phyloP scores from a whole-genome alignment of 2,113 vertebrate species.

The Sclerurus mexicanus region DNA sequence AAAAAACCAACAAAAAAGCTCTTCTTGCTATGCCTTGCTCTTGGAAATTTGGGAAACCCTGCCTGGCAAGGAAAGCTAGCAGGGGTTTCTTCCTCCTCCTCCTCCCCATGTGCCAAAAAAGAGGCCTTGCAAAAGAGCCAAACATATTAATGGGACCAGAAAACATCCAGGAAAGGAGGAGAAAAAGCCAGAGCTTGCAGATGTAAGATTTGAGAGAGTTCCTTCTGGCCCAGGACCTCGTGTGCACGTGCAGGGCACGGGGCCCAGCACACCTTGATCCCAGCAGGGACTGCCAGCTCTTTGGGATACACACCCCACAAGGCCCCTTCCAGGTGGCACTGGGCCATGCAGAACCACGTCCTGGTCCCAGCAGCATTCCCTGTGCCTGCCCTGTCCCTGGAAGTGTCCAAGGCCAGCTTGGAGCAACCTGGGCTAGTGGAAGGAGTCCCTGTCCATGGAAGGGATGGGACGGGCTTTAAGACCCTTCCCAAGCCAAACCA shows the following conservation, averaged over 20 bases:
- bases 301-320: not conserved
- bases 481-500: not conserved
- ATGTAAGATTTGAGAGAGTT: not conserved
- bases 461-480: not conserved
- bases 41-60: slow-evolving; percentile 50
- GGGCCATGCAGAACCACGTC: accelerated
- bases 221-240: not conserved
- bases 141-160: not conserved
- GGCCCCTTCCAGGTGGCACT: not conserved
- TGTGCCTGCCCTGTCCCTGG: not conserved
- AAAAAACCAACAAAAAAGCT: not conserved
- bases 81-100: slow-evolving; percentile 15
- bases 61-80: slow-evolving; percentile 27
- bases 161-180: slow-evolving; percentile 24
- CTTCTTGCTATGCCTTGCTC: not conserved
- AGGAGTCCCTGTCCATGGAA: not conserved
- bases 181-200: not conserved
- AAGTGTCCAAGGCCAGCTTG: not conserved
- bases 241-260: not conserved
- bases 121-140: slow-evolving; percentile 9
- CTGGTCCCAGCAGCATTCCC: not conserved
- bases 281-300: not conserved
- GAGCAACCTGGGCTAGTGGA: not conserved
- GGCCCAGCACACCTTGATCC: not conserved
- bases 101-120: not conserved